Conservation (phyloP, 2,888 invertebrate genomes). For the Thelaira solivaga region DNA sequence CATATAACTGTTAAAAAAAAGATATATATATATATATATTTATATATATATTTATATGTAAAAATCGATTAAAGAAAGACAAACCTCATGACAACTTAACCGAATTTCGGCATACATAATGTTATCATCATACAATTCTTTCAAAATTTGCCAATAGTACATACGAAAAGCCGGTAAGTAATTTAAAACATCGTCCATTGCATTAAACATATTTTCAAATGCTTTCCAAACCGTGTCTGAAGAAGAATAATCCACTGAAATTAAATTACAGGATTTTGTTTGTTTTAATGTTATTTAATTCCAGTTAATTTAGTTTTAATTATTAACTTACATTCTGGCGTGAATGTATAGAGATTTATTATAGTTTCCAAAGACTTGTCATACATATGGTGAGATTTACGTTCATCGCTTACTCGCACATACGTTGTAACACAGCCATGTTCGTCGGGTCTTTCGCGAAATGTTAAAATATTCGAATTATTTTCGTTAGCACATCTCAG, state of each 20-base stretch:
- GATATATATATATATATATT: too few species aligned
- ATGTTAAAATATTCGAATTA: conserved; percentile 66
- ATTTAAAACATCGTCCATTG: conserved; percentile 77
- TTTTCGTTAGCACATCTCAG: conserved; percentile 68
- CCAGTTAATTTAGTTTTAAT: too few species aligned
- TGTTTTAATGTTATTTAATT: not conserved
- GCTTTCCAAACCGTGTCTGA: conserved; percentile 77
- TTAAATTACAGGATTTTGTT: not conserved
- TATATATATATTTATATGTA: too few species aligned
- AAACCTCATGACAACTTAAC: conserved; percentile 67
- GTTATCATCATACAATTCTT: conserved; percentile 81
- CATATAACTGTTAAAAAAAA: conserved; percentile 77
- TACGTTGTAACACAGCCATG: conserved; percentile 69
- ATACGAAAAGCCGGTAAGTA: conserved; percentile 80
- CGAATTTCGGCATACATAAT: conserved; percentile 82
- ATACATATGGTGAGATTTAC: conserved; percentile 77
- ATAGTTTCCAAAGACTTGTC: conserved; percentile 79
- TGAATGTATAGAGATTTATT: conserved; percentile 80
- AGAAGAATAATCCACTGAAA: conserved; percentile 72
- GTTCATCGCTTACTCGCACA: conserved; percentile 70
- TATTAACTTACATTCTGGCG: conserved; percentile 75
- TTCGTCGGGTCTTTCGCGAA: conserved; percentile 64
- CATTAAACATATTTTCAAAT: conserved; percentile 78
- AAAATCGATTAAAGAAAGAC: not conserved
- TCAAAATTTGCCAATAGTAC: conserved; percentile 79